Evolutionary conservation across 2,888 invertebrate species (phyloP).

Genomic region (Agrotis exclamationis): DNA sequence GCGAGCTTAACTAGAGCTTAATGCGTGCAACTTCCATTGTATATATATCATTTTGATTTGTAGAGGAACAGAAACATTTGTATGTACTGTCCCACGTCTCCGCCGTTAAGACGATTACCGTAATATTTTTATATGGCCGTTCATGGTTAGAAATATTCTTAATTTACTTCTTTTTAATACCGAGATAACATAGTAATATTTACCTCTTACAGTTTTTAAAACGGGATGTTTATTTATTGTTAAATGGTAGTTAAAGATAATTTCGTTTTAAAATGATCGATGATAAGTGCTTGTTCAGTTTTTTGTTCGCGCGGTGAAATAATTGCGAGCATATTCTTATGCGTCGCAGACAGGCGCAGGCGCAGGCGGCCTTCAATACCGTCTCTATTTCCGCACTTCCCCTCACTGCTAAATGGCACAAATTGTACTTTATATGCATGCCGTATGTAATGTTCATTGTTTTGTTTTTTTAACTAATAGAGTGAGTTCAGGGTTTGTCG

Average conservation of each 20-base stretch:
- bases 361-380: constrained; percentile 68
- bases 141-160: constrained; percentile 65
- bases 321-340: constrained; percentile 65
- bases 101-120: constrained; percentile 80
- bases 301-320: constrained; percentile 69
- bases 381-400: constrained; percentile 73
- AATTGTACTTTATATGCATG: constrained; percentile 44
- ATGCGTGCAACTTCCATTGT: constrained; percentile 82
- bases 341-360: constrained; percentile 55
- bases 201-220: constrained; percentile 50
- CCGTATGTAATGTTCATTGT: constrained; percentile 31
- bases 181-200: constrained; percentile 61
- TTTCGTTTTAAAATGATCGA: constrained; percentile 78
- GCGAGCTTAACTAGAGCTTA: constrained; percentile 85
- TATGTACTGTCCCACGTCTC: constrained; percentile 74
- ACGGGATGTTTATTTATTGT: constrained; percentile 65
- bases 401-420: constrained; percentile 59
- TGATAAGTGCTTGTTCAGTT: constrained; percentile 72
- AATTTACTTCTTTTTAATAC: constrained; percentile 58
- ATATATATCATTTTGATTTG: constrained; percentile 88
- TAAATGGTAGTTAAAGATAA: constrained; percentile 75
- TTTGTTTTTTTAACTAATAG: constrained; percentile 19
- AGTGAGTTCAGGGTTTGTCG: constrained; percentile 24
- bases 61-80: constrained; percentile 80
- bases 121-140: constrained; percentile 73